A percentile compares a stretch with the other conserved stretches of the same genome.
Evolutionary conservation across 2,888 invertebrate genomes (phyloP).

Genomic region (Stenoptilia bipunctidactyla): DNA sequence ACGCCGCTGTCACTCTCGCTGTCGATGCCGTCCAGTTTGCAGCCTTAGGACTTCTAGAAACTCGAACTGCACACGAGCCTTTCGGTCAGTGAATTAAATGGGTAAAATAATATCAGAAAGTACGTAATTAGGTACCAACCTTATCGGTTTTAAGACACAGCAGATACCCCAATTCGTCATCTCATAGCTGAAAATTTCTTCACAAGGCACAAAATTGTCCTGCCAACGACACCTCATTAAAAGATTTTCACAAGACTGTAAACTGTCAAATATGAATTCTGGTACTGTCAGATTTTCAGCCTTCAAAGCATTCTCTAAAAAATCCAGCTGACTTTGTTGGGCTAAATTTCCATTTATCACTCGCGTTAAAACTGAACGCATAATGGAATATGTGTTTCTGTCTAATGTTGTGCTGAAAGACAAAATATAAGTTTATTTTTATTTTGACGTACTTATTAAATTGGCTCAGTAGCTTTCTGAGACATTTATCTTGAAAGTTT

Average conservation of each 20-base stretch:
- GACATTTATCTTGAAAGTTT: too few relatives aligned
- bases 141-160: constrained; percentile 32
- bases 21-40: too few relatives aligned
- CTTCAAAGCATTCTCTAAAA: constrained; percentile 28
- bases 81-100: too few relatives aligned
- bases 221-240: constrained; percentile 36
- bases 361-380: constrained; percentile 9
- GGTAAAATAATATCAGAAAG: too few relatives aligned
- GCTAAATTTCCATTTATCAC: constrained; percentile 26
- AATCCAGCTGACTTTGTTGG: constrained; percentile 19
- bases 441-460: too few relatives aligned
- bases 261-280: constrained; percentile 25
- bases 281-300: constrained; percentile 27
- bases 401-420: background rate
- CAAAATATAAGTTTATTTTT: too few relatives aligned
- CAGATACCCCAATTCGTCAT: constrained; percentile 39
- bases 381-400: background rate
- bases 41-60: too few relatives aligned
- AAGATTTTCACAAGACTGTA: constrained; percentile 28
- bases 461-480: too few relatives aligned
- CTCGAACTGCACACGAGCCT: too few relatives aligned
- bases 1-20: too few relatives aligned
- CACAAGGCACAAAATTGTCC: constrained; percentile 25
- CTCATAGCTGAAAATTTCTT: constrained; percentile 29
- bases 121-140: too few relatives aligned